A percentile compares a stretch with the other conserved stretches of the same genome.
These are phyloP conservation scores for Glareola pratincola DNA, from an alignment of 2,113 vertebrate species.

Conservation along the genomic window DNA sequence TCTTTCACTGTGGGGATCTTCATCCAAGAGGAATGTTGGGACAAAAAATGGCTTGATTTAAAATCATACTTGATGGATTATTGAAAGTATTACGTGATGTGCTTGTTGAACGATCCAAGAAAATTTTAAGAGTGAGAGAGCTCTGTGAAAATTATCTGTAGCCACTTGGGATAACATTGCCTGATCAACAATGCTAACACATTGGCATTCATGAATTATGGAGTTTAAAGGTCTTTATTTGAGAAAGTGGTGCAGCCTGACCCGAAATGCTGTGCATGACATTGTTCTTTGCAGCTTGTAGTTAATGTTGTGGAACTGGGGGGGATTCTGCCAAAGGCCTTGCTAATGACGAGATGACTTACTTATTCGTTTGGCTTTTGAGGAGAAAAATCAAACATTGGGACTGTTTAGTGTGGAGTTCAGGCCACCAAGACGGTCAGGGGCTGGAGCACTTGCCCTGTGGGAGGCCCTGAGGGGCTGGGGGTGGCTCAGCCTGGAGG, in stretches of 20 bases:
- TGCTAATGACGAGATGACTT: background rate
- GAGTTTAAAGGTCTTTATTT: background rate
- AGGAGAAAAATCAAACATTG: background rate
- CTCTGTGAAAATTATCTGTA: background rate
- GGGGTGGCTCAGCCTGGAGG: background rate
- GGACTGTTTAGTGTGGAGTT: background rate
- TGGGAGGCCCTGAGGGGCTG: background rate
- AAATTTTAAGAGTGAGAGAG: background rate
- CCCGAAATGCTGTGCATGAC: background rate
- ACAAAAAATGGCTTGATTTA: background rate
- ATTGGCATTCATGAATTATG: background rate
- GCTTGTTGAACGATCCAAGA: background rate
- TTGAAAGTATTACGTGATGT: background rate
- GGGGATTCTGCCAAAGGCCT: background rate
- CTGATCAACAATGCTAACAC: fast-evolving
- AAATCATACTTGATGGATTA: background rate
- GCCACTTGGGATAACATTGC: background rate
- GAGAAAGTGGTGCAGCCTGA: background rate
- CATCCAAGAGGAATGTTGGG: background rate
- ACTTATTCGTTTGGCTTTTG: background rate
- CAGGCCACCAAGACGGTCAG: background rate
- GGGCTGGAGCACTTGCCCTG: background rate
- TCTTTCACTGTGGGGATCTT: background rate
- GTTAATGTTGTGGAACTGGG: background rate
- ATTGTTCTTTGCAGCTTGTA: background rate